phyloP scores from a whole-genome alignment of 2,888 invertebrate genomes.

The Hemaris fuciformis region DNA sequence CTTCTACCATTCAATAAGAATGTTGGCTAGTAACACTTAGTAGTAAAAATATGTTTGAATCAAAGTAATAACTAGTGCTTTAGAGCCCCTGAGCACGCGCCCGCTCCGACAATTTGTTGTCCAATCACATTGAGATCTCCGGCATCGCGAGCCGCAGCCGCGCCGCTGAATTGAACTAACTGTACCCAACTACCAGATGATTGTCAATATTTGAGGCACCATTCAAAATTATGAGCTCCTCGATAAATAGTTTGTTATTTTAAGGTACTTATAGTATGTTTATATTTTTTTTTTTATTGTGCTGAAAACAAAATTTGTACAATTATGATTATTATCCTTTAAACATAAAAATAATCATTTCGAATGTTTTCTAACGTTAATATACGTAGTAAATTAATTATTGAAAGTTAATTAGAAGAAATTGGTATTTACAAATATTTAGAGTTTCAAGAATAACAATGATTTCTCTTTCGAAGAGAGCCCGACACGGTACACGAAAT shows the following conservation, averaged over 20 bases:
- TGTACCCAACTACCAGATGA: slow-evolving; percentile 35
- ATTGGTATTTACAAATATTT: too few relatives aligned
- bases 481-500: too few relatives aligned
- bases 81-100: slow-evolving; percentile 17
- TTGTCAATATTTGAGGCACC: slow-evolving; percentile 13
- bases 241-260: slow-evolving; percentile 9
- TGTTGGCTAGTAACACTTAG: not conserved
- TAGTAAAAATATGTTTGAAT: slow-evolving; percentile 12
- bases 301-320: not conserved
- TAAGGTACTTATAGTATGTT: not conserved
- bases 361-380: too few relatives aligned
- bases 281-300: not conserved
- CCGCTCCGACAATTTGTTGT: slow-evolving; percentile 52
- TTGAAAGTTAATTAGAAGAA: too few relatives aligned
- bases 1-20: not conserved
- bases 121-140: slow-evolving; percentile 63
- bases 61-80: slow-evolving; percentile 24
- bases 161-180: slow-evolving; percentile 64
- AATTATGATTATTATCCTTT: too few relatives aligned
- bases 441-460: too few relatives aligned
- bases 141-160: slow-evolving; percentile 29
- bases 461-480: too few relatives aligned
- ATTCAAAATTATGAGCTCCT: slow-evolving; percentile 10
- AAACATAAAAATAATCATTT: too few relatives aligned
- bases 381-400: too few relatives aligned